Evolutionary conservation across 2,888 invertebrate species (phyloP), one percentile per base, ranked within the genome.

Genomic region (Xestia ashworthii): DNA sequence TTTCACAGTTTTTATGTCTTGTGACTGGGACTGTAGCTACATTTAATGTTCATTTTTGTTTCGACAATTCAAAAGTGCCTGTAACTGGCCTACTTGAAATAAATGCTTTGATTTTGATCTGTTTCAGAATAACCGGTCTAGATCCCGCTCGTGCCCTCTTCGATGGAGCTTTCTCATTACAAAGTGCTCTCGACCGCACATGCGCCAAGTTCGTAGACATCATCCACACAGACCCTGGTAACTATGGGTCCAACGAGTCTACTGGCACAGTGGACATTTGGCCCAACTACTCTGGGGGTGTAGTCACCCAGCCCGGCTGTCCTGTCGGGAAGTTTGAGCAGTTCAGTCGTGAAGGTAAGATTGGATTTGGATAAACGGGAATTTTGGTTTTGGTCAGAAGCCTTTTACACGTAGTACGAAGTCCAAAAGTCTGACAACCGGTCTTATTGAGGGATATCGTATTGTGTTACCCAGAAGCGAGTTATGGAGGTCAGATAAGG

Each of bases 211-310:
- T 97, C 81, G 97, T 97, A 66, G 97, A 98, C 93, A 97, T 98
- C 53, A 97, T 98, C 71, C 98, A 98, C 91, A 97, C 97, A 6
- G 97, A 98, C 91, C 97, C 97, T 16, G 97, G 97, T 83, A 93
- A 96, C 41, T 97, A 97, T 89, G 97, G 97, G 2, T 96, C 96
- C 41, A 96, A 95, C 41, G 87, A 90, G 0, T 92, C 96, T 6
- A 92, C 94, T 0, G 97, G 97, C 0, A 97, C 97, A 0, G 97
- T 95, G 1, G 97, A 97, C 83, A 95, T 97, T 88, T 97, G 97
- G 97, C 97, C 97, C 14, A 97, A 97, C 89, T 96, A 95, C 78
- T 95, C 95, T 0, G 94, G 92, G 46, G 85, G 81, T 0, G 92
- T 94, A 0, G 89, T 87, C 16, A 87, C 89, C 6, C 97, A 97